Evolutionary conservation across 2,888 invertebrate species (phyloP), one percentile per base, ranked within the genome.

Genomic region (Serrognathus titanus): DNA sequence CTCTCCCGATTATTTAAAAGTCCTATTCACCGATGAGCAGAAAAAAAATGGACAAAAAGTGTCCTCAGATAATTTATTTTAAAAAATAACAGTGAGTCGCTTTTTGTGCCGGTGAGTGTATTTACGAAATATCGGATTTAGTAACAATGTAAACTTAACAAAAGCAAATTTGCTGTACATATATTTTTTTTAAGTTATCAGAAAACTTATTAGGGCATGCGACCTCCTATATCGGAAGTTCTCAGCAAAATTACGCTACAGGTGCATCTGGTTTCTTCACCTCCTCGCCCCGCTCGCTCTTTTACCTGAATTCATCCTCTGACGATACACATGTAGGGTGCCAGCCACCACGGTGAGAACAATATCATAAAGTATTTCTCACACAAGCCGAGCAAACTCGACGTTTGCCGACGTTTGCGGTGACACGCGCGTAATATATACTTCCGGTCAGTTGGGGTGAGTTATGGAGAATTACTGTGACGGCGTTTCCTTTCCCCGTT

Each of bases 281-380:
- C 51, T 51, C 31, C 24, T 38, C 35, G 36, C 11, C 48, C 49
- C 20, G 11, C 36, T 35, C 40, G 48, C 11, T 36, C 48, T 37
- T 24, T 48, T 37, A 37, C 48, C 13, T 48, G 48, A 12, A 11
- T 31, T 31, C 45, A 16, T 49, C 38, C 49, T 38, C 49, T 11
- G 9, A 16, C 16, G 11, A 49, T 38, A 38, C 36, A 38, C 37
- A 37, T 38, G 49, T 24, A 12, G 35, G 48, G 48, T 48, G 43
- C 45, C 31, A 45, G 52, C 40, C 40, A 40, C 9, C 20, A 49
- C 38, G 46, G 55, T 55, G 55, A 51, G 55, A 55, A 55, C 55
- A 55, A 55, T 55, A 55, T 51, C 35, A 49, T 51, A 46, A 45
- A 46, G 43, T 36, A 55, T 51, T 55, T 55, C 55, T 55, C 55